phyloP scores from a whole-genome alignment of 35 echinoderm and acorn worm genomes.

The Strongylocentrotus purpuratus region DNA sequence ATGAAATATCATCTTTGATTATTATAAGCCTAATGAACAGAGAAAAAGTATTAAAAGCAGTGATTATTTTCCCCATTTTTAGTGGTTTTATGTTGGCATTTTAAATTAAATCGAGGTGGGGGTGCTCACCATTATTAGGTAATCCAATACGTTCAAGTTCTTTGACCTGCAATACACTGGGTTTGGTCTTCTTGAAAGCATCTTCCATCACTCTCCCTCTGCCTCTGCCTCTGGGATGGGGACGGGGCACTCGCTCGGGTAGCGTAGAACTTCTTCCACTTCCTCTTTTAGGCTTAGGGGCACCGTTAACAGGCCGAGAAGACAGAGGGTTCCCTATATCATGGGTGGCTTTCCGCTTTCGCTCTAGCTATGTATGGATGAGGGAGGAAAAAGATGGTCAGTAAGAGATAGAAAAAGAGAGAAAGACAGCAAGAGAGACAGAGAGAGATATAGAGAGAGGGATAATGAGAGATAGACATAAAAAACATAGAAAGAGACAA shows the following conservation, averaged over 20 bases:
- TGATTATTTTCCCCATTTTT: too few species aligned
- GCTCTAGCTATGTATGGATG: neutral
- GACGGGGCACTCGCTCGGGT: neutral
- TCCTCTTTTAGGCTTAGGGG: neutral
- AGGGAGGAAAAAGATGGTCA: neutral
- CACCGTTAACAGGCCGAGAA: neutral
- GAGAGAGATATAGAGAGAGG: too few species aligned
- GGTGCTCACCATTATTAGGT: neutral
- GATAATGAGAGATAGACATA: too few species aligned
- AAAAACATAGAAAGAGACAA: too few species aligned
- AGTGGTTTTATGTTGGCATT: too few species aligned
- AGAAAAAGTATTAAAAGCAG: too few species aligned
- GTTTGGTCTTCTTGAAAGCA: neutral
- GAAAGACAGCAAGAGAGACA: too few species aligned
- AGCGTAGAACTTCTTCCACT: neutral
- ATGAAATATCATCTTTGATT: too few species aligned
- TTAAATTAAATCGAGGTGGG: neutral
- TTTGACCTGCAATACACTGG: neutral
- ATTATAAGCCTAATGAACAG: too few species aligned
- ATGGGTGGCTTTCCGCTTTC: neutral
- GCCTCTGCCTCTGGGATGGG: neutral
- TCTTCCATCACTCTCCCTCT: conserved; percentile 18
- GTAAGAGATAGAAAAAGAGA: too few species aligned
- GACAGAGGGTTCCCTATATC: neutral
- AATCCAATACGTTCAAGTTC: neutral